These are phyloP conservation scores for Rhea americana DNA, from an alignment of 2,113 vertebrate species.

Conservation along the genomic window DNA sequence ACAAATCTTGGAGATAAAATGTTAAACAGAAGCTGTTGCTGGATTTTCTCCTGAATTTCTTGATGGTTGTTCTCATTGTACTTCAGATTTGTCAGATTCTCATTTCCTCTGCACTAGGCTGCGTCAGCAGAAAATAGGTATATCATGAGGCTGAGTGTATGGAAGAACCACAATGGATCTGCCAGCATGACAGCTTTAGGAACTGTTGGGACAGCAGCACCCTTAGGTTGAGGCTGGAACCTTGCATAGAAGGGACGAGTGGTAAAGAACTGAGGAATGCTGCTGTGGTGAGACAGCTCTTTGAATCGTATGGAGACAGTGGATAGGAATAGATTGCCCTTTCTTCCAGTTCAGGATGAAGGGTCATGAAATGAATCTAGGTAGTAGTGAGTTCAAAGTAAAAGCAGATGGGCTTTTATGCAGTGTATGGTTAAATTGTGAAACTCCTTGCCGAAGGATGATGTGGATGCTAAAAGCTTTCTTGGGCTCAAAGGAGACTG, in stretches of 20 bases:
- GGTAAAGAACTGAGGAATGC: not conserved
- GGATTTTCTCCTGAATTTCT: not conserved
- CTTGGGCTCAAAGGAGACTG: not conserved
- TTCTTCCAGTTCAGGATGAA: not conserved
- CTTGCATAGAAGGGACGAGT: not conserved
- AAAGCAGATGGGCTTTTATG: not conserved
- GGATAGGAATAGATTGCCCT: not conserved
- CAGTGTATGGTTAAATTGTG: not conserved
- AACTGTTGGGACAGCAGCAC: not conserved
- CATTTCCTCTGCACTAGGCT: not conserved
- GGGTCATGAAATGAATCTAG: not conserved
- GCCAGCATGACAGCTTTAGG: not conserved
- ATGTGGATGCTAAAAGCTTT: not conserved
- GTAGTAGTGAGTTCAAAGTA: not conserved
- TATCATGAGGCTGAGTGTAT: not conserved
- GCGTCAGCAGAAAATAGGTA: not conserved
- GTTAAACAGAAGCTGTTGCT: not conserved
- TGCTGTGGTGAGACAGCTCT: not conserved
- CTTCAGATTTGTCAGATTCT: not conserved
- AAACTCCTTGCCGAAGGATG: not conserved
- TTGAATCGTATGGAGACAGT: not conserved
- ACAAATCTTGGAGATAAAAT: not conserved
- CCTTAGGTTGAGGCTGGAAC: not conserved
- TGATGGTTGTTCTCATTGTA: not conserved
- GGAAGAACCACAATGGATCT: not conserved